Conservation (phyloP, 2,797 vertebrate genomes). For the Tangara arthus region DNA sequence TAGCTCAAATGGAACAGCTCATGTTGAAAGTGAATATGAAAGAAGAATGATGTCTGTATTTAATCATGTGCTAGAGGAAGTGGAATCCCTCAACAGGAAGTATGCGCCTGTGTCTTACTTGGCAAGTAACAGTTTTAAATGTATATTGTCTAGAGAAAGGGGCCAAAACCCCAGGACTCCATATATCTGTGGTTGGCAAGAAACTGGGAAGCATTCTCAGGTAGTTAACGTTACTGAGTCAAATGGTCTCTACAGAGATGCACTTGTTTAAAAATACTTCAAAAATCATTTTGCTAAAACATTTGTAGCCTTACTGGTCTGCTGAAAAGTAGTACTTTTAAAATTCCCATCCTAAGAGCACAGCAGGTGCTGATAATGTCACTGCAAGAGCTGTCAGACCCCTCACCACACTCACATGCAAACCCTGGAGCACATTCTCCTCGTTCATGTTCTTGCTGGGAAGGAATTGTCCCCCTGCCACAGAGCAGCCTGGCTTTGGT, state of each 20-base stretch:
- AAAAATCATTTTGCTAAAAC: not conserved
- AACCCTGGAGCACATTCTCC: not conserved
- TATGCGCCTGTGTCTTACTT: slow-evolving; percentile 94
- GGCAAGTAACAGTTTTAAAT: slow-evolving; percentile 74
- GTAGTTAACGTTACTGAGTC: not conserved
- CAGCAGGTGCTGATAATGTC: not conserved
- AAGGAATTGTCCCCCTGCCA: not conserved
- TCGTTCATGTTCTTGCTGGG: not conserved
- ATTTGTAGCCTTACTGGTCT: not conserved
- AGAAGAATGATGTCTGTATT: slow-evolving; percentile 94
- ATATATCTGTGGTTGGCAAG: accelerated
- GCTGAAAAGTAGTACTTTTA: not conserved
- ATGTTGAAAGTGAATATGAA: slow-evolving; percentile 92
- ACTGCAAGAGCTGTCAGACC: not conserved
- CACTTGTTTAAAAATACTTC: not conserved
- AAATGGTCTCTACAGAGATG: not conserved
- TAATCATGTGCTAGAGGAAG: slow-evolving; percentile 89
- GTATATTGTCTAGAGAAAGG: not conserved
- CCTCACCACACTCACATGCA: accelerated
- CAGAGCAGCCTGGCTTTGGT: not conserved
- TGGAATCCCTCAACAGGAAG: slow-evolving; percentile 91
- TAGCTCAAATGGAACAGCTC: slow-evolving; percentile 81
- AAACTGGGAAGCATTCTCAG: not conserved
- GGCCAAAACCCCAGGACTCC: not conserved
- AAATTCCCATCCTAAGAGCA: not conserved